Percentiles rank a stretch among this genome's conserved stretches.
These are phyloP conservation scores for Hydrophis major DNA, from an alignment of 2,797 vertebrate species.

Conservation along the genomic window DNA sequence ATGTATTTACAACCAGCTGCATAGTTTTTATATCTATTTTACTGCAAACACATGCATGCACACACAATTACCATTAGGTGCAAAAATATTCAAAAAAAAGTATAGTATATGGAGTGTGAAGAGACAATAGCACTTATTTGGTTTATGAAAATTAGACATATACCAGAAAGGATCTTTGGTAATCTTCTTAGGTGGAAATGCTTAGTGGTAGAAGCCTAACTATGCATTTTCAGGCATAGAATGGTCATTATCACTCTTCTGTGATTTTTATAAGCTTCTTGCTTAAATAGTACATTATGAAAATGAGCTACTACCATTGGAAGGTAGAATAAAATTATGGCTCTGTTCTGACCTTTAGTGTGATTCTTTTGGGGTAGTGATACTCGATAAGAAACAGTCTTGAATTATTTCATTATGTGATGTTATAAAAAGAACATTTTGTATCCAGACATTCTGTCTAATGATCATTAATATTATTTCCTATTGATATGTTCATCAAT, in stretches of 20 bases:
- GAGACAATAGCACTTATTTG: conserved; percentile 59
- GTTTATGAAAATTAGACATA: conserved; percentile 56
- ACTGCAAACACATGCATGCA: not conserved
- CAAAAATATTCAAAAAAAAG: conserved; percentile 36
- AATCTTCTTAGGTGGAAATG: conserved; percentile 62
- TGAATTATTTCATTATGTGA: conserved; percentile 70
- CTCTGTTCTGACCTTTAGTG: conserved; percentile 52
- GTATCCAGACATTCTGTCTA: conserved; percentile 68
- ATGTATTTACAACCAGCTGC: not conserved
- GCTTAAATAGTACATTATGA: conserved; percentile 66
- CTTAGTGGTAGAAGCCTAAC: conserved; percentile 51
- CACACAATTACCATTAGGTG: conserved; percentile 16
- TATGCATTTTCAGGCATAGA: conserved; percentile 57
- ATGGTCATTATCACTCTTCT: conserved; percentile 63
- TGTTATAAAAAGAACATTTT: conserved; percentile 66
- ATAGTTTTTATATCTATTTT: conserved; percentile 9
- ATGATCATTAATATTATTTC: conserved; percentile 74
- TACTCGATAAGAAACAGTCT: conserved; percentile 60
- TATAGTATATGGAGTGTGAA: conserved; percentile 27
- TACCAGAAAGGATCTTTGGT: conserved; percentile 53
- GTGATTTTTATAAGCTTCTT: conserved; percentile 58
- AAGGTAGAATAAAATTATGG: conserved; percentile 60
- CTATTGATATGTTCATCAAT: conserved; percentile 67
- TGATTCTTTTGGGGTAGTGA: conserved; percentile 60
- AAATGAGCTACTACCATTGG: conserved; percentile 65